Conservation (phyloP, 2,888 invertebrate species). For the Mesochorus sp. region DNA sequence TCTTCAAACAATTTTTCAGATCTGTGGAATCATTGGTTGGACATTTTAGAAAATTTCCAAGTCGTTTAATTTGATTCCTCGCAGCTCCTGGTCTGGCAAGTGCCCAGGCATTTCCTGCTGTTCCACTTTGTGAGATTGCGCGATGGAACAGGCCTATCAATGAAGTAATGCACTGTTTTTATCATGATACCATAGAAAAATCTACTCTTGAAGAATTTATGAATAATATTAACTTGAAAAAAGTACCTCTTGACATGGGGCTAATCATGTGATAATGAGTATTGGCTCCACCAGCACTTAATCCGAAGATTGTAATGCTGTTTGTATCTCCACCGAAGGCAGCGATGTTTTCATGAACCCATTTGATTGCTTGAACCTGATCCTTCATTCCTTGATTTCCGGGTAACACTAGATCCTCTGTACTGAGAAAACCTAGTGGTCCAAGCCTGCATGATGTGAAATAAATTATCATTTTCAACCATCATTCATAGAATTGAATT, state of each 20-base stretch:
- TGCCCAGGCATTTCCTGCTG: constrained; percentile 87
- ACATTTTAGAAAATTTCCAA: constrained; percentile 86
- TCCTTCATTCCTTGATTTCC: constrained; percentile 89
- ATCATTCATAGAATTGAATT: too few relatives aligned
- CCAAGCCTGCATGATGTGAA: too few relatives aligned
- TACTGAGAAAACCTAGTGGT: constrained; percentile 85
- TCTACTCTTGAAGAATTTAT: too few relatives aligned
- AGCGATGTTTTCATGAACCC: constrained; percentile 86
- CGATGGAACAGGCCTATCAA: constrained; percentile 88
- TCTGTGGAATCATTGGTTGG: constrained; percentile 82
- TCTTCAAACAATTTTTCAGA: constrained; percentile 86
- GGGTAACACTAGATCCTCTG: constrained; percentile 85
- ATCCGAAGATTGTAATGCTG: constrained; percentile 86
- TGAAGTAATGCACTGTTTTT: too few relatives aligned
- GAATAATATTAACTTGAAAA: too few relatives aligned
- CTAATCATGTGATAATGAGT: constrained; percentile 82
- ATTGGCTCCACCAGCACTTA: constrained; percentile 81
- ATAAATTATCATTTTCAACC: too few relatives aligned
- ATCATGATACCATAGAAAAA: too few relatives aligned
- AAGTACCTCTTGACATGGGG: constrained; percentile 87
- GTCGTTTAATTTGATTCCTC: constrained; percentile 84
- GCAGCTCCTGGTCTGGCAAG: constrained; percentile 85
- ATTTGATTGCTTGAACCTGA: constrained; percentile 86
- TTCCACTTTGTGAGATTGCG: constrained; percentile 90
- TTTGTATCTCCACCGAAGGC: constrained; percentile 87